Conservation (phyloP, 2,113 vertebrate genomes). For the Neolamprologus longior region DNA sequence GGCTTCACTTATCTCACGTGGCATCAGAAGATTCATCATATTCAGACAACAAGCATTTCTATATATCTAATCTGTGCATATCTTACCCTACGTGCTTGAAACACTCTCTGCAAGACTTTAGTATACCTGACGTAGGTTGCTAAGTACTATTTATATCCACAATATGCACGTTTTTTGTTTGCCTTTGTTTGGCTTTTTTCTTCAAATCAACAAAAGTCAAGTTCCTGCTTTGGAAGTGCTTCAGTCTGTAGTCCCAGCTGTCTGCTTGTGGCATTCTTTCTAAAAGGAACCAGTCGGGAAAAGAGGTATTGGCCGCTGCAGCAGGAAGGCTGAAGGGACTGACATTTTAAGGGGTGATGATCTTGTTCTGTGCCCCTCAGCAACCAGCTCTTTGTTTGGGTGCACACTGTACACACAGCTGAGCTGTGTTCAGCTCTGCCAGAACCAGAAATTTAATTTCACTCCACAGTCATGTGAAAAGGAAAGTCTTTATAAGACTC, state of each 20-base stretch:
- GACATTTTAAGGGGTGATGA: slow-evolving; percentile 47
- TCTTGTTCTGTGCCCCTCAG: slow-evolving; percentile 25
- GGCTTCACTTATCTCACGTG: not conserved
- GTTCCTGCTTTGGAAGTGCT: not conserved
- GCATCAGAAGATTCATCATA: not conserved
- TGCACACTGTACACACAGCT: not conserved
- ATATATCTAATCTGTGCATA: not conserved
- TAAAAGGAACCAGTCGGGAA: not conserved
- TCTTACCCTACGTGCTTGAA: not conserved
- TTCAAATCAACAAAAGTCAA: not conserved
- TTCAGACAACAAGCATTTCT: not conserved
- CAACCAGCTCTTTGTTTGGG: slow-evolving; percentile 21
- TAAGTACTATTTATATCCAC: not conserved
- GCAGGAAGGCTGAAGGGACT: not conserved
- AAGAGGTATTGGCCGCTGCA: not conserved
- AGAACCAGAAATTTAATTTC: not conserved
- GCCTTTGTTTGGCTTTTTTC: not conserved
- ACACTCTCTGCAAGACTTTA: not conserved
- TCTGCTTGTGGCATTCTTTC: not conserved
- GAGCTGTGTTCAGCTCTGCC: not conserved
- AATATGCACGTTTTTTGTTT: not conserved
- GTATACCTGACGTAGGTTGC: not conserved
- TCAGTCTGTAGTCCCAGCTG: not conserved
- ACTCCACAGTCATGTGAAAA: not conserved
- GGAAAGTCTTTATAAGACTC: not conserved